A percentile compares a stretch with the other conserved stretches of the same genome.
Conservation (phyloP, 1,140 invertebrate genomes). For the Drosophila biarmipes region DNA sequence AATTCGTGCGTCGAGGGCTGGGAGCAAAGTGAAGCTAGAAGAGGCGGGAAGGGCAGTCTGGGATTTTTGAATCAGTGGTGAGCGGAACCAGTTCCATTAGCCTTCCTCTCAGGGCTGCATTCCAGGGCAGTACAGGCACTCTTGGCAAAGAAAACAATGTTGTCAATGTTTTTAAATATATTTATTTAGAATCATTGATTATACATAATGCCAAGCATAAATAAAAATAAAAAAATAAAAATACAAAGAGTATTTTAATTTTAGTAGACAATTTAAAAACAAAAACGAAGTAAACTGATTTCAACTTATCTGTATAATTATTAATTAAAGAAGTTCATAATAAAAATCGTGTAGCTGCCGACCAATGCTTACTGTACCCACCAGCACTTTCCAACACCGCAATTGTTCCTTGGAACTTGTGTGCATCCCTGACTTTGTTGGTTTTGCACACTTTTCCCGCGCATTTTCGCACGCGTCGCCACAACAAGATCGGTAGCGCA, state of each 20-base stretch:
- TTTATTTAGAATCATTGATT: no score
- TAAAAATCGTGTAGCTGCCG: no score
- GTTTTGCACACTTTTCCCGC: constrained; percentile 36
- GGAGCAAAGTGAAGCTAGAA: constrained; percentile 18
- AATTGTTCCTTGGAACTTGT: neutral
- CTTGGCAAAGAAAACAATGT: neutral
- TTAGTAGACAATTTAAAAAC: no score
- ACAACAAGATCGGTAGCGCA: constrained; percentile 29
- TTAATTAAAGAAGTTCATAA: no score
- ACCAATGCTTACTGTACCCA: neutral
- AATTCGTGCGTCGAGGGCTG: constrained; percentile 22
- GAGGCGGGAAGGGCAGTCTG: constrained; percentile 57
- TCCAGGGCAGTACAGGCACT: neutral
- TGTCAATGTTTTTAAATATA: neutral
- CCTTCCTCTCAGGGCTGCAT: neutral
- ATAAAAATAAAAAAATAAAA: no score
- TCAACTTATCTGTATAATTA: no score
- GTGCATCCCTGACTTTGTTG: neutral
- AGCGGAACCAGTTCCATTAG: constrained; percentile 11
- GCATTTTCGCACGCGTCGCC: constrained; percentile 50
- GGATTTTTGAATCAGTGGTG: neutral
- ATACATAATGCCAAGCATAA: no score
- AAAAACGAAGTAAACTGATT: no score
- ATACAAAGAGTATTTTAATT: no score
- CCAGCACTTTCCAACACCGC: neutral